Evolutionary conservation across 1,140 invertebrate genomes (phyloP).

Genomic region (Drosophila cardini): DNA sequence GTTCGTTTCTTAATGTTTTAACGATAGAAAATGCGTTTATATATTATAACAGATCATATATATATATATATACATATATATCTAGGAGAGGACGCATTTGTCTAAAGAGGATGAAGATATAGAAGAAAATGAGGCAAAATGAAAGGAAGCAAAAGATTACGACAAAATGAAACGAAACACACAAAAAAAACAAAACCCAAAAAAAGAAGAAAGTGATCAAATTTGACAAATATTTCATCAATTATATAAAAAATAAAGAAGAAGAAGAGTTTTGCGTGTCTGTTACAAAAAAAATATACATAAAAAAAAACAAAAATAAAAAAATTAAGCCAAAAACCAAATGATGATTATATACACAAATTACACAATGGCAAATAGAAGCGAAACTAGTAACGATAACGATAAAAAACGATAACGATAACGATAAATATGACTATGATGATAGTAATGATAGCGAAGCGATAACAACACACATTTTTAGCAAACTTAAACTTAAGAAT

Average conservation of each 20-base stretch:
- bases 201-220: not conserved
- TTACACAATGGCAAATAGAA: not conserved
- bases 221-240: slow-evolving; percentile 11
- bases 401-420: not conserved
- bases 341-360: slow-evolving; percentile 8
- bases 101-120: not conserved
- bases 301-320: not conserved
- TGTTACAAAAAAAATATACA: not conserved
- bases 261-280: not conserved
- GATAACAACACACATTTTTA: slow-evolving; percentile 24
- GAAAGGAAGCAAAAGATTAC: slow-evolving; percentile 3
- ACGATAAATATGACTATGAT: not conserved
- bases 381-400: slow-evolving; percentile 1
- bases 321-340: slow-evolving; percentile 12
- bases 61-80: slow-evolving; percentile 24
- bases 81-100: slow-evolving; percentile 7
- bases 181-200: not conserved
- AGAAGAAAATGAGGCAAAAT: not conserved
- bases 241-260: slow-evolving; percentile 4
- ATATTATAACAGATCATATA: slow-evolving; percentile 8
- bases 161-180: slow-evolving; percentile 5
- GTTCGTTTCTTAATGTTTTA: slow-evolving; percentile 13
- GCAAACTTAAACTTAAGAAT: slow-evolving; percentile 24
- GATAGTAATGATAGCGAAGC: not conserved
- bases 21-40: slow-evolving; percentile 1